These are phyloP conservation scores for Tenthredo amoena DNA, from an alignment of 2,888 invertebrate genomes.

Conservation along the genomic window DNA sequence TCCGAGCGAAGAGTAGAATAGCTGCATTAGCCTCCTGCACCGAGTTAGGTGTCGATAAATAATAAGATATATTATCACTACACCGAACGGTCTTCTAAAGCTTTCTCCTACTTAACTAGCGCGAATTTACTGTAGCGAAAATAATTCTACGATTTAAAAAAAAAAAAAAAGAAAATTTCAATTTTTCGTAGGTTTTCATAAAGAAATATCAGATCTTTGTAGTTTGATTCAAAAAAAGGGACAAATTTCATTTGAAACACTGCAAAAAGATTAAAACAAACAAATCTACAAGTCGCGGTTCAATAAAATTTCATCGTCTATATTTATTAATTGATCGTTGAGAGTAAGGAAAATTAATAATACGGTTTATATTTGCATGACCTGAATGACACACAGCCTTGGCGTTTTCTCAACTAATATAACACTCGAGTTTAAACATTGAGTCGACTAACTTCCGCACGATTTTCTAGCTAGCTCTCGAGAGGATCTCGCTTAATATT, in stretches of 20 bases:
- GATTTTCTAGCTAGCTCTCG: neutral
- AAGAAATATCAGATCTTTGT: too few relatives aligned
- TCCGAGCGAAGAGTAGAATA: neutral
- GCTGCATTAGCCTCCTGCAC: neutral
- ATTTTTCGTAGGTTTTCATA: too few relatives aligned
- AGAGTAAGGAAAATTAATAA: too few relatives aligned
- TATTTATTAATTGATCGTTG: too few relatives aligned
- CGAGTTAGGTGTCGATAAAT: slow-evolving; percentile 12
- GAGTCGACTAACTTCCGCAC: neutral
- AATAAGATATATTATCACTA: neutral
- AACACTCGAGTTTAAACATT: neutral
- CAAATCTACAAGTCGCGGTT: too few relatives aligned
- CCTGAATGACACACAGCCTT: slow-evolving; percentile 5
- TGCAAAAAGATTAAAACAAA: too few relatives aligned
- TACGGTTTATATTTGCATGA: slow-evolving; percentile 13
- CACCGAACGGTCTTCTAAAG: neutral
- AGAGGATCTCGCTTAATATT: neutral
- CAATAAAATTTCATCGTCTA: too few relatives aligned
- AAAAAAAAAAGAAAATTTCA: too few relatives aligned
- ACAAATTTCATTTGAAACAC: too few relatives aligned
- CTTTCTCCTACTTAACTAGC: neutral
- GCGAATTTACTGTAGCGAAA: neutral
- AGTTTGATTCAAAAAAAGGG: too few relatives aligned
- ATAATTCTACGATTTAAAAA: too few relatives aligned
- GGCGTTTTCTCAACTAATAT: slow-evolving; percentile 25